Evolutionary conservation across 2,797 vertebrate species (phyloP), one percentile per base, ranked within the genome.

Genomic region (Pagetopsis macropterus): DNA sequence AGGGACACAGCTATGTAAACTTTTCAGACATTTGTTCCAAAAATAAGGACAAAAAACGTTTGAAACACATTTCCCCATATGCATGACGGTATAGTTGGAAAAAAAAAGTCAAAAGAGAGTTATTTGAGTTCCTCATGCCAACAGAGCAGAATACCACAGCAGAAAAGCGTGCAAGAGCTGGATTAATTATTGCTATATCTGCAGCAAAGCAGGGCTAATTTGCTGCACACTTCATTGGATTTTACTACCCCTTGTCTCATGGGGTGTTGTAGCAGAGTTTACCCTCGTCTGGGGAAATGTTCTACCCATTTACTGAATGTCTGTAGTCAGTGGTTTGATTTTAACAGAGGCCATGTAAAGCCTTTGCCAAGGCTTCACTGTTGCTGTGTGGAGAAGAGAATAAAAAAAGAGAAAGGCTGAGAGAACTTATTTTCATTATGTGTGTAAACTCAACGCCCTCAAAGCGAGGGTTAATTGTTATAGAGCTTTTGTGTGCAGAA

Each of bases 151-250:
- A n/a, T 84, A 83, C 82, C 69, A 65, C 70, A 75, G 72, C 75
- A 88, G 69, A 85, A 76, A 87, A 78, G 67, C 76, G 52, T 87
- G 82, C 81, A 89, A 83, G 21, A 31, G 37, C 52, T 87, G 75
- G 72, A 82, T 88, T 91, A 89, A 91, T 90, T 86, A 84, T 82
- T 81, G 76, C 76, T 84, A 87, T 87, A 88, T 89, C 78, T 84
- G 78, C 79, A 77, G 84, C 72, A 91, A 90, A 78, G 77, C 84
- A 73, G 66, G 68, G 78, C 84, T 89, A 87, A 91, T 90, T 91
- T 87, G 84, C 83, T 75, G 74, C 84, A 89, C 88, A 90, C 89
- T 92, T 92, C 78, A 88, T 91, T 89, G 91, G 75, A 59, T 88
- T 93, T 93, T 92, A 92, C 73, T 72, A 64, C 64, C 48, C 21